Evolutionary conservation across 2,888 invertebrate species (phyloP), one percentile per base, ranked within the genome.

Genomic region (Drosophila lutescens): DNA sequence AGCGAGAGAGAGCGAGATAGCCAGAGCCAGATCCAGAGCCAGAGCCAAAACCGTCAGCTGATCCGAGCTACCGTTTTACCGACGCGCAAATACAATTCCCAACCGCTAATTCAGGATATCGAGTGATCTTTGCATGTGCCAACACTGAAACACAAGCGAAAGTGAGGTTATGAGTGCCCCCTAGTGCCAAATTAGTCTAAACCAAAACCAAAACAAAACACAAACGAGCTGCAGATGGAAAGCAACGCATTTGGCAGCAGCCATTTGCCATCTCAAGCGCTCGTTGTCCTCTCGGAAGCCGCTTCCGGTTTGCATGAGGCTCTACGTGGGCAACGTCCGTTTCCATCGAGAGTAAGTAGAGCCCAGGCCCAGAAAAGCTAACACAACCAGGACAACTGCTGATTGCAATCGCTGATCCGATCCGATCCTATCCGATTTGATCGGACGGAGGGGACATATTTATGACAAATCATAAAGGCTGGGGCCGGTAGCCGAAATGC

Each of bases 231-330:
- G 86, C 91, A 89, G 93, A 95, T 95, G 95, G 95, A 95, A 93
- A 95, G 95, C 93, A 95, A 95, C 91, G 94, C 95, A 81, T 95
- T 95, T 92, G 95, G 94, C 91, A 94, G 95, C 89, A 95, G 94
- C 91, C 95, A 95, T 92, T 93, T 95, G 91, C 95, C 95, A 92
- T 95, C 95, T 89, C 95, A 95, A 90, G 95, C 95, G 91, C 93
- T 95, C 92, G 95, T 95, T 90, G 95, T 95, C 81, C 94, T 95
- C 92, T 95, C 95, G 81, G 95, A 95, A 93, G 95, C 95, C 88
- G 95, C 95, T 91, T 95, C 95, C 89, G 95, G 95, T 90, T 93
- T 95, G 92, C 95, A 95, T 91, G 95, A 95, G 93, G 95, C 95
- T 82, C 93, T 95, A 86, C 93, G 95, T 92, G 95, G 95, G 93